phyloP scores from a whole-genome alignment of 2,888 invertebrate genomes.

The Spisula solida region DNA sequence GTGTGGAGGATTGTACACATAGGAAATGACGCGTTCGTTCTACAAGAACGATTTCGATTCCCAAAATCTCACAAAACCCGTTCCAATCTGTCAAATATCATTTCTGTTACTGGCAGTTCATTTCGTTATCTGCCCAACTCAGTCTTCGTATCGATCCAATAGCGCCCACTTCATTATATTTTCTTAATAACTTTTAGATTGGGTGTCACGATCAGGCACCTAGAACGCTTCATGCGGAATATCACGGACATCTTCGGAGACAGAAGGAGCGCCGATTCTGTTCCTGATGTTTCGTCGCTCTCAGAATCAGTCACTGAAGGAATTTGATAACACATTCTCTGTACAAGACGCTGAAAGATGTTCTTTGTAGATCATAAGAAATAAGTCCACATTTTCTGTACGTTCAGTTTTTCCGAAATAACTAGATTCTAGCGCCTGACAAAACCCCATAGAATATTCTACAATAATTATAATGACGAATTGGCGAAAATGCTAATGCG shows the following conservation, averaged over 20 bases:
- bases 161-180: conserved; percentile 70
- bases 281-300: conserved; percentile 39
- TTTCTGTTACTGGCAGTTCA: conserved; percentile 62
- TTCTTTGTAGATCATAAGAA: background rate
- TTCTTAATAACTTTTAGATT: conserved; percentile 74
- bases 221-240: conserved; percentile 54
- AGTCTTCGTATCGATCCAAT: conserved; percentile 61
- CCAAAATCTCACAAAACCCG: conserved; percentile 51
- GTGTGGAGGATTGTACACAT: background rate
- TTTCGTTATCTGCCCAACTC: conserved; percentile 68
- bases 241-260: conserved; percentile 51
- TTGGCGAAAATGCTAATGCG: too few species aligned
- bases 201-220: conserved; percentile 69
- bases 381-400: background rate
- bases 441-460: too few species aligned
- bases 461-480: too few species aligned
- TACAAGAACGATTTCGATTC: conserved; percentile 46
- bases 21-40: conserved; percentile 36
- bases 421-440: too few species aligned
- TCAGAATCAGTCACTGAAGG: background rate
- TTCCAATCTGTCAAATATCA: conserved; percentile 55
- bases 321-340: background rate
- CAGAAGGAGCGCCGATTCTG: background rate
- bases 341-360: background rate
- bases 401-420: too few species aligned